phyloP scores from a whole-genome alignment of 1,140 invertebrate species.

The Cydia strobilella region DNA sequence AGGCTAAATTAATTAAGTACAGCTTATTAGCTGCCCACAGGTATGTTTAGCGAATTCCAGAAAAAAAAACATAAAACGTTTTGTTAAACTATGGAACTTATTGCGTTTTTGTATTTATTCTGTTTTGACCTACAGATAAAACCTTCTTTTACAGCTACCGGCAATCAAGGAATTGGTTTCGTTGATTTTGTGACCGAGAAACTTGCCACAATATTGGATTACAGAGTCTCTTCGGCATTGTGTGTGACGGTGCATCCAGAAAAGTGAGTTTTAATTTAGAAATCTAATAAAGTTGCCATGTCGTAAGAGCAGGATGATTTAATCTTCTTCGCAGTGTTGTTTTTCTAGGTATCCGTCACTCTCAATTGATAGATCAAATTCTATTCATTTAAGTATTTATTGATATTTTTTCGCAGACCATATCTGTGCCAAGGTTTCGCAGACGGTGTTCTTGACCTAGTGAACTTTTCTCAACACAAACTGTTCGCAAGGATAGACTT shows the following conservation, averaged over 20 bases:
- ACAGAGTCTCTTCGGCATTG: slow-evolving; percentile 48
- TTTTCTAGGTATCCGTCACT: no score
- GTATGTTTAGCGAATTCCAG: no score
- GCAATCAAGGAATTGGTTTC: slow-evolving; percentile 65
- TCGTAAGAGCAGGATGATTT: no score
- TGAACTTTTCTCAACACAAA: slow-evolving; percentile 72
- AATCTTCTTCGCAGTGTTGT: no score
- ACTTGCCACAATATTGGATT: slow-evolving; percentile 55
- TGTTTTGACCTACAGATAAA: neutral
- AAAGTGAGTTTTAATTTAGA: slow-evolving; percentile 51
- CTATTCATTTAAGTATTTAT: no score
- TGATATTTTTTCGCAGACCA: slow-evolving; percentile 44
- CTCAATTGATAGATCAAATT: no score
- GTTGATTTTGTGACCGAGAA: slow-evolving; percentile 68
- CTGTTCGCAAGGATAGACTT: slow-evolving; percentile 54
- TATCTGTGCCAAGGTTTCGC: slow-evolving; percentile 67
- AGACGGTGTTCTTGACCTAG: slow-evolving; percentile 70
- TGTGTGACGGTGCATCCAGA: slow-evolving; percentile 64
- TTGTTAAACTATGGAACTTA: no score
- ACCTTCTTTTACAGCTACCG: slow-evolving; percentile 49
- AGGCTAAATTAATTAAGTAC: no score
- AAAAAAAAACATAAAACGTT: no score
- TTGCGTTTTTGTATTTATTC: neutral
- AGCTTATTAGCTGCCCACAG: no score
- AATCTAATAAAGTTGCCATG: no score